Evolutionary conservation across 2,797 vertebrate genomes (phyloP), one percentile per base, ranked within the genome.

Genomic region (Oryzias dopingdopingensis): DNA sequence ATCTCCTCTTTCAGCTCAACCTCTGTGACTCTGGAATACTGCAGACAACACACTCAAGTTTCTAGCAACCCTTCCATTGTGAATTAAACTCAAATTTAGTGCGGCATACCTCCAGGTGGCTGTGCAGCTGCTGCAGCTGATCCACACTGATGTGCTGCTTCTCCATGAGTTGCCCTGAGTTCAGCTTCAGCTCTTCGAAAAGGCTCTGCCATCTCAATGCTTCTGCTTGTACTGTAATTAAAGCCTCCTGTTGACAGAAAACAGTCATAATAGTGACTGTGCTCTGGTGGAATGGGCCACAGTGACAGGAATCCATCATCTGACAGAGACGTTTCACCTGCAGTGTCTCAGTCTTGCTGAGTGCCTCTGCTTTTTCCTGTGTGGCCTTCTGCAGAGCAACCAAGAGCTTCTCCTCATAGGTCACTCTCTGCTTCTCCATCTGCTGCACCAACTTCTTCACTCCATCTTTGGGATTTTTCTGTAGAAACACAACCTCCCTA

Each of bases 351-450:
- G 94, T 88, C 47, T 90, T 89, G 80, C 73, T 88, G 66, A 94
- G 89, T 0, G 92, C 89, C 5, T 92, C 88, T 0, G 91, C 78
- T 78, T 94, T 97, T 56, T 97, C 94, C 56, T 93, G 89, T 40
- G 93, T 91, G 69, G 93, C 87, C 79, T 88, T 96, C 86, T 96
- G 94, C 61, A 97, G 86, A 5, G 92, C 89, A 10, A 90, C 87
- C 78, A 95, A 87, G 48, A 93, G 93, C 65, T 92, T 95, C 77
- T 95, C 91, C 73, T 98, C 94, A 0, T 94, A 96, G 58, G 79
- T 83, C 73, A 90, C 82, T 65, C 94, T 96, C 84, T 97, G 92
- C 75, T 92, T 93, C 87, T 98, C 96, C 94, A 97, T 95, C 71
- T 96, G 93, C 43, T 96, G 42, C 51, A 94, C 64, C 54, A 93